Evolutionary conservation across 2,113 vertebrate genomes (phyloP).

Genomic region (Indicator indicator): DNA sequence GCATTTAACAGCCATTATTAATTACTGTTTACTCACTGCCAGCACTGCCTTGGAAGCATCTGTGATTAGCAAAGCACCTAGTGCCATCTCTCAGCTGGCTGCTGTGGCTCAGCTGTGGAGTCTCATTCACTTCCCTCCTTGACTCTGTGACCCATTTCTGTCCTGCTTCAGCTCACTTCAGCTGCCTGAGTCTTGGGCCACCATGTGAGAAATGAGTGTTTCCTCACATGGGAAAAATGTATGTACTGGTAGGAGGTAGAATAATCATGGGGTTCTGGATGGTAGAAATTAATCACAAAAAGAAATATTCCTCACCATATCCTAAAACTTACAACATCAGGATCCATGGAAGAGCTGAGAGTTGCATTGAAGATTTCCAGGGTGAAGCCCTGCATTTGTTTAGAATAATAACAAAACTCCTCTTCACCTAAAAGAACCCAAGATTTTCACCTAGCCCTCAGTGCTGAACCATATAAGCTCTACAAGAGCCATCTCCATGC

Average conservation of each 20-base stretch:
- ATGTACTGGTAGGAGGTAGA: background rate
- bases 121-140: background rate
- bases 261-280: background rate
- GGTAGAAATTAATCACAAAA: background rate
- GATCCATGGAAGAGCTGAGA: background rate
- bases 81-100: background rate
- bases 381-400: background rate
- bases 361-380: background rate
- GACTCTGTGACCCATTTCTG: background rate
- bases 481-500: background rate
- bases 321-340: background rate
- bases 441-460: background rate
- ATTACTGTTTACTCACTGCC: constrained; percentile 6
- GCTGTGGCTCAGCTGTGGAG: background rate
- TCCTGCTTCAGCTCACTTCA: background rate
- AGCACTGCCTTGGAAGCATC: background rate
- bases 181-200: background rate
- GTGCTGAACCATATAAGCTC: background rate
- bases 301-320: background rate
- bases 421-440: background rate
- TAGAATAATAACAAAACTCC: background rate
- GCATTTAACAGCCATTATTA: constrained; percentile 29
- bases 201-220: background rate
- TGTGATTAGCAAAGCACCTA: background rate
- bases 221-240: background rate